phyloP scores from a whole-genome alignment of 2,888 invertebrate species.

The Abrostola tripartita region DNA sequence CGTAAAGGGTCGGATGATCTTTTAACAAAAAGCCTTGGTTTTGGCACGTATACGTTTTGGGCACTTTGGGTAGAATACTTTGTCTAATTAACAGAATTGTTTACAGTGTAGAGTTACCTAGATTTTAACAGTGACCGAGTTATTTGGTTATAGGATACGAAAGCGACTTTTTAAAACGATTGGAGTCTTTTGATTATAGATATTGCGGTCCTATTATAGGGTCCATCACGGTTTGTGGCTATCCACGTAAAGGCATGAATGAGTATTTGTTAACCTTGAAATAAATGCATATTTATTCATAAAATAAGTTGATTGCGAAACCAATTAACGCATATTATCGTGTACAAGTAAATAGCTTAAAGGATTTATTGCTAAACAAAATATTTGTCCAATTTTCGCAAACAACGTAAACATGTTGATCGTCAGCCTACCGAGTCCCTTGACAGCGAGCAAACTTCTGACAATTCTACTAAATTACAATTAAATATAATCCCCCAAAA shows the following conservation, averaged over 20 bases:
- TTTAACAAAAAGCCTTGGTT: slow-evolving; percentile 49
- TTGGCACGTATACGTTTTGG: slow-evolving; percentile 49
- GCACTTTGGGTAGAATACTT: slow-evolving; percentile 37
- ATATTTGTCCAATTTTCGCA: slow-evolving; percentile 53
- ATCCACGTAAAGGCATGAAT: too few species aligned
- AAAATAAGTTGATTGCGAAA: neutral
- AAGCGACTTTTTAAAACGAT: too few species aligned
- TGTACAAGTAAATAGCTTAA: slow-evolving; percentile 23
- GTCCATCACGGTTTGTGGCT: too few species aligned
- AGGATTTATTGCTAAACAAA: slow-evolving; percentile 40
- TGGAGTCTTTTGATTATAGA: neutral
- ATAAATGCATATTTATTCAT: too few species aligned
- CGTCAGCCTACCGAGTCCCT: slow-evolving; percentile 5
- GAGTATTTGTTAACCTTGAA: too few species aligned
- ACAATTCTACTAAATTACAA: slow-evolving; percentile 48
- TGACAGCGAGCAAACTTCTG: slow-evolving; percentile 29
- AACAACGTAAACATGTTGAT: slow-evolving; percentile 38
- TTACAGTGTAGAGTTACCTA: slow-evolving; percentile 17
- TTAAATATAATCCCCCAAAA: slow-evolving; percentile 39
- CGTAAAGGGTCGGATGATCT: slow-evolving; percentile 43
- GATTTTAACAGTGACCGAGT: slow-evolving; percentile 11
- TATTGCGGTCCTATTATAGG: too few species aligned
- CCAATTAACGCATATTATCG: slow-evolving; percentile 10
- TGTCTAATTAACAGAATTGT: slow-evolving; percentile 48
- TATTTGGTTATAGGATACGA: too few species aligned